Evolutionary conservation across 2,888 invertebrate genomes (phyloP).

Genomic region (Athalia circularis): DNA sequence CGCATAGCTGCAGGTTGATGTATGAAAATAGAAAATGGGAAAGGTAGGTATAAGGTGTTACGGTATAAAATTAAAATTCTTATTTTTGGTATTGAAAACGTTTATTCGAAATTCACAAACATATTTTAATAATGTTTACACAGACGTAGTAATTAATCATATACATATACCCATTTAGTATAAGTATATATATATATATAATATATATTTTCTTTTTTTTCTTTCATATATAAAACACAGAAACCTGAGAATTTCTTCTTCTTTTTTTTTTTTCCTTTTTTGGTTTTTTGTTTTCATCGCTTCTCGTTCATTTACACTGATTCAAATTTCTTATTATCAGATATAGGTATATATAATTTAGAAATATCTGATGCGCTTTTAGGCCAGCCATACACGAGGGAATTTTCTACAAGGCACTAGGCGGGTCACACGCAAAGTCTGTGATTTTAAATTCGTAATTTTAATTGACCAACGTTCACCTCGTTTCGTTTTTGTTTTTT

Average conservation of each 20-base stretch:
- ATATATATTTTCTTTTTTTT: neutral
- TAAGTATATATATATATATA: neutral
- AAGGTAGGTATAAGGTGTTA: neutral
- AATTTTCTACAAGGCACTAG: slow-evolving; percentile 70
- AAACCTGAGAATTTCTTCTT: slow-evolving; percentile 58
- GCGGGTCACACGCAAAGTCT: slow-evolving; percentile 61
- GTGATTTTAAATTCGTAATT: slow-evolving; percentile 50
- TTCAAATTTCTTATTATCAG: neutral
- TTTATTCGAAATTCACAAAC: slow-evolving; percentile 70
- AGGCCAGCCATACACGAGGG: slow-evolving; percentile 58
- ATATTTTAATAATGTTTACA: slow-evolving; percentile 63
- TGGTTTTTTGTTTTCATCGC: too few species aligned
- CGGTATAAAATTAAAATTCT: slow-evolving; percentile 15
- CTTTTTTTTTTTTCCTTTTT: neutral
- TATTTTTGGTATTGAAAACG: slow-evolving; percentile 64
- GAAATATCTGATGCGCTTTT: slow-evolving; percentile 48
- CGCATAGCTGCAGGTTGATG: slow-evolving; percentile 41
- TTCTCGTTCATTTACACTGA: slow-evolving; percentile 46
- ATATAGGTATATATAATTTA: slow-evolving; percentile 43
- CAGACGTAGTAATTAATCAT: slow-evolving; percentile 50
- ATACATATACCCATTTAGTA: neutral
- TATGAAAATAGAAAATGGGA: slow-evolving; percentile 49
- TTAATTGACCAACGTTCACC: slow-evolving; percentile 33
- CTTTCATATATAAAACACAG: slow-evolving; percentile 64
- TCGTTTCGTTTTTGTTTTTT: neutral